Evolutionary conservation across 2,113 vertebrate species (phyloP).

Genomic region (Psittacula cyanocephala): DNA sequence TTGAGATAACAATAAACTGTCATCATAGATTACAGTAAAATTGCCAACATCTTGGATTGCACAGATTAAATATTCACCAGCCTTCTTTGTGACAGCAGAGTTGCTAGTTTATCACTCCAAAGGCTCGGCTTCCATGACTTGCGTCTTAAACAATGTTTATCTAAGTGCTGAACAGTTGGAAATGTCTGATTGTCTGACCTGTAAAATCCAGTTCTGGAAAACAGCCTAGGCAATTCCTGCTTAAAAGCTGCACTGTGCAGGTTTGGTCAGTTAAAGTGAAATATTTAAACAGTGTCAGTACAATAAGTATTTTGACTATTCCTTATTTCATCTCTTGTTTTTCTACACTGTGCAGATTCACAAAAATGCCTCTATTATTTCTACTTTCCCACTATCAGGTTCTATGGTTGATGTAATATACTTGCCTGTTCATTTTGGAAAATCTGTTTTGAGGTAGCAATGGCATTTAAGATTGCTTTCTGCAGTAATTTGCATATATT

Average conservation of each 20-base stretch:
- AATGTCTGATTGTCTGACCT: not conserved
- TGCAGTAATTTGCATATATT: not conserved
- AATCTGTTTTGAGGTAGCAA: not conserved
- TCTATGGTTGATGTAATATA: not conserved
- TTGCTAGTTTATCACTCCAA: not conserved
- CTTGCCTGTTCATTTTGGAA: not conserved
- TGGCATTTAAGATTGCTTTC: not conserved
- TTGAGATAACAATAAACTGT: not conserved
- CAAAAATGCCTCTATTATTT: not conserved
- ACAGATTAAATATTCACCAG: not conserved
- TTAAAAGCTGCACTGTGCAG: not conserved
- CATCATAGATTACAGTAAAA: not conserved
- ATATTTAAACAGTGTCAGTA: not conserved
- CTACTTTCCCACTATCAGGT: not conserved
- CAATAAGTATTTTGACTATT: not conserved
- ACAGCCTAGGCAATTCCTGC: not conserved
- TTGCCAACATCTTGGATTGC: not conserved
- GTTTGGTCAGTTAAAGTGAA: not conserved
- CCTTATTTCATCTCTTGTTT: not conserved
- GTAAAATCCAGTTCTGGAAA: not conserved
- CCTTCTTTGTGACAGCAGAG: not conserved
- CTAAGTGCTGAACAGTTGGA: not conserved
- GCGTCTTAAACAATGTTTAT: not conserved
- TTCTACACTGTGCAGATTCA: not conserved
- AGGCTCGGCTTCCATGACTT: not conserved